Base-by-base conservation (phyloP, 2,888 invertebrate species). In the Eilema sororculum region DNA sequence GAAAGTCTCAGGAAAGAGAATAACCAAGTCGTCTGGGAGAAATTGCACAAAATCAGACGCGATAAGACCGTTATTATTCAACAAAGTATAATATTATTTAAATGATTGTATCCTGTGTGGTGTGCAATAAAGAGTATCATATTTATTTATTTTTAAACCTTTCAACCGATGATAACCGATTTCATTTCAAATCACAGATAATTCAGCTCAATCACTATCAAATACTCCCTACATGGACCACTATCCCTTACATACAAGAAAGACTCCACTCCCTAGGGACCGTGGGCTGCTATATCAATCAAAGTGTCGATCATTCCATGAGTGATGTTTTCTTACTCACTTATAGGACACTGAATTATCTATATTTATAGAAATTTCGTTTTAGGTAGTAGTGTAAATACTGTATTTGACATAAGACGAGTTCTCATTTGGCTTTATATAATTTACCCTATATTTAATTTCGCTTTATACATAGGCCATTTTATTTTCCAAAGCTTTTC, bases 251-350 rank as follows among this genome's bases (percentile, higher is more conserved):
- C 25, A 68, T 46, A 1, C 20, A 68, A 37, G 62, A 33, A 12
- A 24, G 37, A 24, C 4, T 24, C 57, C 25, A 25, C 22, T 68
- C 68, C 57, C 63, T n/a, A 41, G 58, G 59, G 65, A 65, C 22
- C n/a, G 22, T 30, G 69, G 65, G 73, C 78, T 76, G 79, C 33
- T 69, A 64, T 78, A 80, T 80, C 79, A 78, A 78, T 80, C 77
- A 77, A 68, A 41, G 57, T 60, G 69, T 80, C 77, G 69, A 41
- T 78, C 74, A 64, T 68, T 79, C 79, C 62, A 66, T 69, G 71
- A 65, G 76, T 73, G 70, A 74, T 76, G 68, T 73, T 72, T 76
- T 70, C 52, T 71, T 57, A 57, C 61, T 33, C 8, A 0, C 33
- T 22, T 28, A 69, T 67, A 78, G 74, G 74, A 74, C 66, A 71